Conservation (phyloP, 2,113 vertebrate species). For the Pterophyllum scalare region DNA sequence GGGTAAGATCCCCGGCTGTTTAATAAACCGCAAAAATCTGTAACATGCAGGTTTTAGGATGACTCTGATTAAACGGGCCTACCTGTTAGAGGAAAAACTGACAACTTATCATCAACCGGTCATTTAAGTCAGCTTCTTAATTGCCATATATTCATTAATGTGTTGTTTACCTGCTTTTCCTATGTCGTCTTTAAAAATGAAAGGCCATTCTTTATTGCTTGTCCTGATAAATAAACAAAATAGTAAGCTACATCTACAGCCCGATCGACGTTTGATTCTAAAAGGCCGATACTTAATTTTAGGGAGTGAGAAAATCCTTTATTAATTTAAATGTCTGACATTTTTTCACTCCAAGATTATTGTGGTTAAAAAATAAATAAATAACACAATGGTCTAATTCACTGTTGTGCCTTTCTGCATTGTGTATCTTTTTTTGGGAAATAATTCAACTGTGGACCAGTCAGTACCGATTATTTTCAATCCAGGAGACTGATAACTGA, state of each 20-base stretch:
- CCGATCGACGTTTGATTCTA: background rate
- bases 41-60: background rate
- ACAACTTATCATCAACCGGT: background rate
- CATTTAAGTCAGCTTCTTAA: background rate
- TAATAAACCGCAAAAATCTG: too few relatives aligned
- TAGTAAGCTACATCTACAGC: background rate
- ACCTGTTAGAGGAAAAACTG: conserved; percentile 33
- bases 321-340: too few relatives aligned
- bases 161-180: background rate
- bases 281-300: background rate
- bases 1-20: conserved; percentile 21
- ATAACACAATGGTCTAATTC: background rate
- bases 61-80: conserved; percentile 24
- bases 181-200: background rate
- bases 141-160: background rate
- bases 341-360: background rate
- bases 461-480: background rate
- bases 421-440: background rate
- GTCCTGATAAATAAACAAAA: background rate
- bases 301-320: background rate
- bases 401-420: background rate
- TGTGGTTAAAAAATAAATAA: background rate
- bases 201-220: background rate
- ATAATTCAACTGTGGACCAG: background rate
- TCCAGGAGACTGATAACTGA: background rate